Percentiles rank a stretch among this genome's conserved stretches.
phyloP scores from a whole-genome alignment of 1,140 invertebrate genomes.

The Pseudobourletiella spinata region DNA sequence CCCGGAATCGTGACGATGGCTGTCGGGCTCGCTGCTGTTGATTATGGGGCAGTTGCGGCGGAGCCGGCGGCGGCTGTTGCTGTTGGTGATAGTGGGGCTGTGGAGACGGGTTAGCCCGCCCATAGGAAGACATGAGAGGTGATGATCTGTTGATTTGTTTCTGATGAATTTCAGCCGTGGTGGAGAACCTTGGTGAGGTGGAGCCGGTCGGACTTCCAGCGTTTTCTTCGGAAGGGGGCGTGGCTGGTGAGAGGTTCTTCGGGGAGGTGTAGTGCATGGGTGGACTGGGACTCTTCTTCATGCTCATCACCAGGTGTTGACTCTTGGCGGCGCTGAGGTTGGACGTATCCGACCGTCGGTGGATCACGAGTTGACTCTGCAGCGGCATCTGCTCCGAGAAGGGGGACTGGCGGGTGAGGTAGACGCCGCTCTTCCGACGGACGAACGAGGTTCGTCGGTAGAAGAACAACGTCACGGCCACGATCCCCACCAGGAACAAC shows the following conservation, averaged over 20 bases:
- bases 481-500: slow-evolving; percentile 49
- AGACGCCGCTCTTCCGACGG: slow-evolving; percentile 32
- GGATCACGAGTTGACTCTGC: slow-evolving; percentile 23
- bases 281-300: slow-evolving; percentile 32
- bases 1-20: no score
- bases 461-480: slow-evolving; percentile 40
- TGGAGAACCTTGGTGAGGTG: slow-evolving; percentile 11
- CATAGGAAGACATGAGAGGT: slow-evolving; percentile 4
- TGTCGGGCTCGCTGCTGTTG: background rate
- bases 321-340: slow-evolving; percentile 1
- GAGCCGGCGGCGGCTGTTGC: background rate
- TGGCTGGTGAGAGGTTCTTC: slow-evolving; percentile 22
- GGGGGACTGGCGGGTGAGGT: slow-evolving; percentile 26
- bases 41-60: background rate
- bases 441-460: slow-evolving; percentile 29
- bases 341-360: slow-evolving; percentile 11
- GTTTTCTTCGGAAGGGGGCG: slow-evolving; percentile 31
- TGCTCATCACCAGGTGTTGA: slow-evolving; percentile 19
- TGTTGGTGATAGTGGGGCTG: background rate
- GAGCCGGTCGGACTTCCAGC: background rate
- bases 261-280: slow-evolving; percentile 24
- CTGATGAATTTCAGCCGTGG: slow-evolving; percentile 23
- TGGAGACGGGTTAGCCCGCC: background rate
- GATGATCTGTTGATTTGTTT: background rate
- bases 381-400: slow-evolving; percentile 28